Base-by-base conservation (phyloP, 2,113 vertebrate genomes). In the Aplodontia rufa region DNA sequence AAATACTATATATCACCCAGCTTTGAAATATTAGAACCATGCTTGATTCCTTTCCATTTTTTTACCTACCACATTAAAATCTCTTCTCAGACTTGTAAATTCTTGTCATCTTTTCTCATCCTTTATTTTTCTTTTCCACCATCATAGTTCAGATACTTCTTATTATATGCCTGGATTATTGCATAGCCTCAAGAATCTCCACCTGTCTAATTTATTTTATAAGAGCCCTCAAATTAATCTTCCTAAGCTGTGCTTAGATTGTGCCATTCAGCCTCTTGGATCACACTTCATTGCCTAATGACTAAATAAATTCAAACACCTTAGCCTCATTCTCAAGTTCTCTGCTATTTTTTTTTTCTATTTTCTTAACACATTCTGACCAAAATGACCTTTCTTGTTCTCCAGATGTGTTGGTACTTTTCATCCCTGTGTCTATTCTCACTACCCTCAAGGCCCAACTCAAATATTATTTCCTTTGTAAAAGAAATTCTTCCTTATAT, bases 121-220 rank as follows among this genome's bases (percentile, higher is more conserved):
- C 19, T 12, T 87, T 87, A 11, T 47, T 90, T 96, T 92, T 26
- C 64, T 95, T 97, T 95, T 95, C 60, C n/a, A 87, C 58, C 17
- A 72, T 49, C 28, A 30, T 74, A 72, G 32, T 85, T 90, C 74
- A 85, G 6, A 55, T 49, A 86, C 20, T 82, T 95, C 69, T 11
- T 91, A 42, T 90, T 80, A n/a, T 11, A 10, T 92, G 37, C 55
- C n/a, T 94, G 58, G 55, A 90, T 87, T 90, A 83, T 95, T 89
- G 35, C 24, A 42, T 84, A 51, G 16, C 85, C 14, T 95, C 64
- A 80, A 71, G 66, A 93, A 64, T 72, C 35, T 94, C 47, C 45
- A 26, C 32, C 58, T 94, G 84, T 92, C 49, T 19, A n/a, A 9
- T 71, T 76, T 93, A 51, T 82, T 89, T 85, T 88, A 35, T 85